Conservation (phyloP, 2,113 vertebrate species). For the Aegithalos caudatus region DNA sequence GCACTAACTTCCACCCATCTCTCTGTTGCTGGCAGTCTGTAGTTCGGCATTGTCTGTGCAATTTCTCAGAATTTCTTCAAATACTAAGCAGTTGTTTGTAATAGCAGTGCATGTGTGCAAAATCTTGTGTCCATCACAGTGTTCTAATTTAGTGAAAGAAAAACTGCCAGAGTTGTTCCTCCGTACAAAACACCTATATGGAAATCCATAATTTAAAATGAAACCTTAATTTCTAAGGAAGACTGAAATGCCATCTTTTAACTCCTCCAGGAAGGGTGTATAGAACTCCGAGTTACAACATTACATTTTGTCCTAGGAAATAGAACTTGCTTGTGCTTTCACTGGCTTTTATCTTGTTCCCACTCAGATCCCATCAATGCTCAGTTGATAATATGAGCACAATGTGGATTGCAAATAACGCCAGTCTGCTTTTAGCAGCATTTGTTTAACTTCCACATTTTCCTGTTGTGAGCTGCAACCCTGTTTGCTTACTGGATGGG, state of each 20-base stretch:
- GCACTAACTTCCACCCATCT: neutral
- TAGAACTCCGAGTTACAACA: neutral
- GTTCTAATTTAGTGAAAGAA: neutral
- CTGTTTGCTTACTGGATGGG: neutral
- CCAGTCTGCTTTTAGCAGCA: neutral
- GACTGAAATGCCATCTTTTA: neutral
- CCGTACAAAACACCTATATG: neutral
- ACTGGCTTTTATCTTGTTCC: conserved; percentile 6
- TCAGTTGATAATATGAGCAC: neutral
- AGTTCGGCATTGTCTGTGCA: neutral
- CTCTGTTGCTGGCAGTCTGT: neutral
- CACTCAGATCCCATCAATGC: neutral
- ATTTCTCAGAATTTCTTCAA: neutral
- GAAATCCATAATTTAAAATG: neutral
- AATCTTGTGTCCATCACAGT: neutral
- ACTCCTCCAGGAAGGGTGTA: neutral
- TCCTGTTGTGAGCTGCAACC: neutral
- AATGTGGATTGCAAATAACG: neutral
- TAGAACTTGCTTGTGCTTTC: neutral
- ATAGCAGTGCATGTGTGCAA: neutral
- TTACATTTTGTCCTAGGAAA: neutral
- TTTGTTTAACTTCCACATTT: neutral
- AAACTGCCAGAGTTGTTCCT: neutral
- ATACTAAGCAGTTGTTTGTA: neutral
- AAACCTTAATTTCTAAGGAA: neutral